Evolutionary conservation across 2,888 invertebrate species (phyloP).

Genomic region (Torymus auratus): DNA sequence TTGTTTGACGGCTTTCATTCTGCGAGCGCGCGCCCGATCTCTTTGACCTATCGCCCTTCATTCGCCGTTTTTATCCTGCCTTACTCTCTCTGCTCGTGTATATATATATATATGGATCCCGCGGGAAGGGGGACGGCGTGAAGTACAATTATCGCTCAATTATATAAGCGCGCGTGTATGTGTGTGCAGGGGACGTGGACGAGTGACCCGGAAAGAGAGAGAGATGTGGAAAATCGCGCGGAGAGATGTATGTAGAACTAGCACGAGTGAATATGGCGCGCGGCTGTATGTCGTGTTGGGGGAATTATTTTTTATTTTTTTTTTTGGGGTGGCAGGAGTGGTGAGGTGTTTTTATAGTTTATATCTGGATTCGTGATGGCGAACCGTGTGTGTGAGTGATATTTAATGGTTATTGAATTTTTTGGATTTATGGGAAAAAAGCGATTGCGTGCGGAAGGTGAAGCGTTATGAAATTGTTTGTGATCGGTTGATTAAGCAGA

Average conservation of each 20-base stretch:
- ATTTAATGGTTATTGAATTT: no score
- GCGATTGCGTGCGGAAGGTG: no score
- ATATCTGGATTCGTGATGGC: no score
- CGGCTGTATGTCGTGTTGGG: no score
- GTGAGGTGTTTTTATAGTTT: no score
- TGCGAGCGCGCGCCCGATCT: slow-evolving; percentile 26
- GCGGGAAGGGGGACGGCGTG: neutral
- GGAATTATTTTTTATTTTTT: no score
- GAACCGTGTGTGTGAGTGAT: no score
- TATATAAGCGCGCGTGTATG: neutral
- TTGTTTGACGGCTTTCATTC: slow-evolving; percentile 27
- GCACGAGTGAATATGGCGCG: neutral
- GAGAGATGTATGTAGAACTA: neutral
- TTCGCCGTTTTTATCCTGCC: slow-evolving; percentile 10
- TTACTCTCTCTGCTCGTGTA: neutral
- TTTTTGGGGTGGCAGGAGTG: no score
- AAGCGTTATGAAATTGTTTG: no score
- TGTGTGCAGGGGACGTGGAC: neutral
- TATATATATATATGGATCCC: no score
- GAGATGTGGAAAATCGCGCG: neutral
- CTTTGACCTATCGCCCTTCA: slow-evolving; percentile 54
- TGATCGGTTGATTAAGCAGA: no score
- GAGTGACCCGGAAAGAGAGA: slow-evolving; percentile 23
- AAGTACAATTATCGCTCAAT: slow-evolving; percentile 41
- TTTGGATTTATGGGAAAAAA: no score